Evolutionary conservation across 1,140 invertebrate genomes (phyloP).

Genomic region (Pachypeltis micranthus): DNA sequence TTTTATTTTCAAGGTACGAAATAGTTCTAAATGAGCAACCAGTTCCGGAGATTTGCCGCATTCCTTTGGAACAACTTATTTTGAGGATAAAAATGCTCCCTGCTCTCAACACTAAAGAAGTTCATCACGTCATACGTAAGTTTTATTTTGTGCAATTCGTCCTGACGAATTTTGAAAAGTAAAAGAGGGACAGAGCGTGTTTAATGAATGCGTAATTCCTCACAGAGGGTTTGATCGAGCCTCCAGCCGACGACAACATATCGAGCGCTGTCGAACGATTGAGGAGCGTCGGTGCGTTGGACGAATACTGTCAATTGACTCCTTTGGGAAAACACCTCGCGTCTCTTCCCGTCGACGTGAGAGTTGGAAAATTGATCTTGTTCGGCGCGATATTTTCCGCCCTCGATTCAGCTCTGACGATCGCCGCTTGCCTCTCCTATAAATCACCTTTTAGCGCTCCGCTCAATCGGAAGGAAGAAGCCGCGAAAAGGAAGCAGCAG

Average conservation of each 20-base stretch:
- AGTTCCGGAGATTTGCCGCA: conserved; percentile 71
- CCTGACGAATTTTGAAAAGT: too few species aligned
- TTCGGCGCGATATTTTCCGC: conserved; percentile 71
- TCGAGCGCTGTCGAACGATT: conserved; percentile 61
- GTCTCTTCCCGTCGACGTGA: conserved; percentile 78
- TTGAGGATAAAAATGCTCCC: conserved; percentile 78
- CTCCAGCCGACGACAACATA: conserved; percentile 64
- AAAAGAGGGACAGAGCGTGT: too few species aligned
- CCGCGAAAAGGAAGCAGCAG: conserved; percentile 55
- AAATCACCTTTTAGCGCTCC: conserved; percentile 71
- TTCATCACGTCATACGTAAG: conserved; percentile 51
- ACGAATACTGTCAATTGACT: conserved; percentile 65
- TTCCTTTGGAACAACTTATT: conserved; percentile 75
- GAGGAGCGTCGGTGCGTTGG: conserved; percentile 75
- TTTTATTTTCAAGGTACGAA: conserved; percentile 35
- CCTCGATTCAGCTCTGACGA: conserved; percentile 83
- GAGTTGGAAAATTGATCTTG: conserved; percentile 17
- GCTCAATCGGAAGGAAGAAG: conserved; percentile 58
- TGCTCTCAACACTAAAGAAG: conserved; percentile 47
- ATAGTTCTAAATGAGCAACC: conserved; percentile 52
- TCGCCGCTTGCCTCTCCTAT: conserved; percentile 78
- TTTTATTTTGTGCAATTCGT: too few species aligned
- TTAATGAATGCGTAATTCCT: too few species aligned
- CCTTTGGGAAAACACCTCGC: conserved; percentile 80
- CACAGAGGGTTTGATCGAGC: conserved; percentile 60